Base-by-base conservation (phyloP, 2,797 vertebrate species). In the Diceros bicornis region DNA sequence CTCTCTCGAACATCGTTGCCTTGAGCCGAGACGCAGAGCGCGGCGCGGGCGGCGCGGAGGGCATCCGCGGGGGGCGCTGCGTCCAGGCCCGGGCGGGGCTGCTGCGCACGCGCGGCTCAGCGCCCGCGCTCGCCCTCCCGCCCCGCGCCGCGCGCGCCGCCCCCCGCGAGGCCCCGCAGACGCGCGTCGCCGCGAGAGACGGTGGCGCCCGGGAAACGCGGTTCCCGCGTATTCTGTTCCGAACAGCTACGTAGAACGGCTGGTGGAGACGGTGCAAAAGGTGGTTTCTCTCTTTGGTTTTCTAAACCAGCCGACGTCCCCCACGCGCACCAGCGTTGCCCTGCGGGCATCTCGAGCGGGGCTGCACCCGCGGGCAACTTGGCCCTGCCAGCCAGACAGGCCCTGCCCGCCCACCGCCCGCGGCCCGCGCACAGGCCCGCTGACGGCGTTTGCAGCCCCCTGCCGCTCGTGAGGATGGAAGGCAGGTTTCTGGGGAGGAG, bases 181-280 rank as follows among this genome's bases (percentile, higher is more conserved):
- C 94, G 91, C 98, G 86, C 72, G 93, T 97, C 96, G 96, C 96
- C 68, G 8, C 87, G 97, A 98, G 95, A 98, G 95, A 98, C 92
- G 98, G 96, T 87, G 94, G 97, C 68, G 97, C 96, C 97, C 96
- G 96, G 97, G 98, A 98, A 98, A 98, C 93, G 92, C 97, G 98
- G 98, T 98, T 98, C 97, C 97, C 97, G 98, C 98, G 98, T 97
- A 97, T 98, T 98, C 97, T 98, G 96, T 98, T 96, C 98, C 97
- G 68, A 95, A 98, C 93, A 94, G 96, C 97, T 93, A 96, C 97
- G 89, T 34, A 91, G 96, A 96, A 96, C 96, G 74, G 96, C 95
- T 55, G 94, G 74, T 68, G 79, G 87, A 96, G 93, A 96, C 89
- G 89, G 92, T 2, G 12, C 85, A 14, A 92, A 79, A 92, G 72